These are phyloP conservation scores for Salvelinus fontinalis DNA, from an alignment of 2,113 vertebrate species.

Conservation along the genomic window DNA sequence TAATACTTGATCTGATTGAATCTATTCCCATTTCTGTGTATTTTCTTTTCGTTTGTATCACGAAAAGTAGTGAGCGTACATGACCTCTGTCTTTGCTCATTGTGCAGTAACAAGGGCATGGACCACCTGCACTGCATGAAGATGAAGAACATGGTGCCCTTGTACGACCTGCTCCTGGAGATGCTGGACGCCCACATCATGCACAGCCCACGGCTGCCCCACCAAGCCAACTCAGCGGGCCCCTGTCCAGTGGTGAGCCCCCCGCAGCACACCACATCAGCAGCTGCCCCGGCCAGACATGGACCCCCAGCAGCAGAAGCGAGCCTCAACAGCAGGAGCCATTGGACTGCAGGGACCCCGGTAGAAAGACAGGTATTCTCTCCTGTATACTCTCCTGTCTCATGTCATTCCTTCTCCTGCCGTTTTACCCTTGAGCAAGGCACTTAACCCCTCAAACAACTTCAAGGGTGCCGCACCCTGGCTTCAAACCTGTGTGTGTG, in stretches of 20 bases:
- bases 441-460: no score
- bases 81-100: neutral
- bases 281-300: constrained; percentile 25
- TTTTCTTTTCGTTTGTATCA: no score
- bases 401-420: no score
- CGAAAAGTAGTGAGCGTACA: no score
- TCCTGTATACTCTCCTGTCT: neutral
- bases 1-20: no score
- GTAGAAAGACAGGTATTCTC: constrained; percentile 4
- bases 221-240: constrained; percentile 45
- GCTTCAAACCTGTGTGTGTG: no score
- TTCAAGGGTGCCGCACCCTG: no score
- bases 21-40: no score
- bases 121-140: constrained; percentile 98
- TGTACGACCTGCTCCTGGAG: constrained; percentile 95
- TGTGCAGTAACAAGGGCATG: constrained; percentile 95
- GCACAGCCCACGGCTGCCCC: constrained; percentile 71
- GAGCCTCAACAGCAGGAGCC: constrained; percentile 11
- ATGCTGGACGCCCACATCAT: constrained; percentile 95
- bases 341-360: constrained; percentile 4
- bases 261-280: constrained; percentile 12
- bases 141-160: constrained; percentile 92
- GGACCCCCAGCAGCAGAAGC: constrained; percentile 39
- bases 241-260: neutral
- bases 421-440: no score